These are phyloP conservation scores for Anoplius nigerrimus DNA, from an alignment of 2,888 invertebrate species.

Conservation along the genomic window DNA sequence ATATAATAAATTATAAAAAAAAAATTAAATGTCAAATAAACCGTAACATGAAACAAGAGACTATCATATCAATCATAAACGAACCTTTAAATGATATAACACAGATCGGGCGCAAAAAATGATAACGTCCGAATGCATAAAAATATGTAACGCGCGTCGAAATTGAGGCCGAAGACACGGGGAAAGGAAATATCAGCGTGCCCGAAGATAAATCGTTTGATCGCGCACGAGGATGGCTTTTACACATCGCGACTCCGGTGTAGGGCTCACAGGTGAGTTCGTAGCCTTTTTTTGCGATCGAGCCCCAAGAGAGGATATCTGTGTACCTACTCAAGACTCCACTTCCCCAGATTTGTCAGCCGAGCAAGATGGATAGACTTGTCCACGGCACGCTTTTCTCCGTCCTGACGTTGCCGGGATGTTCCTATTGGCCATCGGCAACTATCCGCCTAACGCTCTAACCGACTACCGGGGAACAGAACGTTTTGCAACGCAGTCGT, in stretches of 20 bases:
- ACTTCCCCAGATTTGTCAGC: slow-evolving; percentile 43
- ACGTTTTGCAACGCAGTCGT: slow-evolving; percentile 17
- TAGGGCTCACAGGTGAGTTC: slow-evolving; percentile 11
- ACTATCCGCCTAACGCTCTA: slow-evolving; percentile 4
- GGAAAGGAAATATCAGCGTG: neutral
- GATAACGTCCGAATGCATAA: no score
- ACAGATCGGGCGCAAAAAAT: no score
- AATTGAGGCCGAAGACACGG: neutral
- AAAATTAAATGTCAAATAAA: no score
- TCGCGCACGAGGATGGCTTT: slow-evolving; percentile 21
- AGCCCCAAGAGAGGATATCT: slow-evolving; percentile 30
- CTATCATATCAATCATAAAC: no score
- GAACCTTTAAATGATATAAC: no score
- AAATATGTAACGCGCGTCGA: no score
- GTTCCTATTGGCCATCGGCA: slow-evolving; percentile 24
- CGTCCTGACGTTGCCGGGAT: neutral
- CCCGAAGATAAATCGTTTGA: slow-evolving; percentile 21
- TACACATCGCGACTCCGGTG: slow-evolving; percentile 2
- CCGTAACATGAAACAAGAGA: no score
- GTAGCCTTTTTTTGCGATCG: slow-evolving; percentile 20
- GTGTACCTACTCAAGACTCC: slow-evolving; percentile 20
- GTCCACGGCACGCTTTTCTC: slow-evolving; percentile 48
- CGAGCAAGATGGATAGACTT: slow-evolving; percentile 51
- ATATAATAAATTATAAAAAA: no score
- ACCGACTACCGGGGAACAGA: neutral